Conservation (phyloP, 2,113 vertebrate genomes). For the human region GRCh38 chrX:54358001-54358500, state of each 20-base stretch:
- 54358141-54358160: conserved; percentile 33
- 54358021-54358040: conserved; percentile 56
- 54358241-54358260: conserved; percentile 33
- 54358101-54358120: conserved; percentile 53
- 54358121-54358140: not conserved
- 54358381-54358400: conserved; percentile 17
- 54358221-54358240: conserved; percentile 61
- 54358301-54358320: not conserved
- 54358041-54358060: conserved; percentile 6
- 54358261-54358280: conserved; percentile 22
- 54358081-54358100: conserved; percentile 38
- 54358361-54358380: not conserved
- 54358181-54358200: conserved; percentile 29
- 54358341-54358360: not conserved
- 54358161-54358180: not conserved
- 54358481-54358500: conserved; percentile 38
- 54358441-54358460: not conserved
- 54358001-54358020: conserved; percentile 65
- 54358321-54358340: not conserved
- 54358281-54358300: not conserved
- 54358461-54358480: conserved; percentile 36
- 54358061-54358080: not conserved
- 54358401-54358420: not conserved
- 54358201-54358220: conserved; percentile 40
- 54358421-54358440: conserved; percentile 23